Conservation (phyloP, 2,113 vertebrate species). For the Aramus guarauna region DNA sequence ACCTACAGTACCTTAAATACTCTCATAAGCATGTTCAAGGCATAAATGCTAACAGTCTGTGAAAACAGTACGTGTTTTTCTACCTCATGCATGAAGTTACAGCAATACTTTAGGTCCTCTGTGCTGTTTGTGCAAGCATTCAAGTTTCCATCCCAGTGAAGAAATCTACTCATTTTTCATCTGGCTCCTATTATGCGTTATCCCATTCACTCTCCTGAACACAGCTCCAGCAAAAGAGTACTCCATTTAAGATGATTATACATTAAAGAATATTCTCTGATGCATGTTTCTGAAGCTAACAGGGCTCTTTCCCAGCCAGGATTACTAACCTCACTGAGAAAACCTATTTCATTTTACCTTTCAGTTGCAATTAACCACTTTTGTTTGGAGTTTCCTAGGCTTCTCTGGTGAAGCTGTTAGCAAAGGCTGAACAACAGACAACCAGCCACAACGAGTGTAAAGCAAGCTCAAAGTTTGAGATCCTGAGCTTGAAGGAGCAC, state of each 20-base stretch:
- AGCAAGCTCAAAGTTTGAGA: background rate
- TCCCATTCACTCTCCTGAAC: background rate
- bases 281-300: background rate
- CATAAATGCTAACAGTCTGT: background rate
- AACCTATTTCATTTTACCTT: background rate
- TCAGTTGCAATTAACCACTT: background rate
- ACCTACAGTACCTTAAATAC: background rate
- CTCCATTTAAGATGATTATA: background rate
- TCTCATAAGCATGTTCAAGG: background rate
- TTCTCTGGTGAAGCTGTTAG: background rate
- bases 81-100: background rate
- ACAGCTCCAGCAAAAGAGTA: background rate
- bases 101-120: background rate
- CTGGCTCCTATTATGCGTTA: background rate
- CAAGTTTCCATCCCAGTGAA: background rate
- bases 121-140: background rate
- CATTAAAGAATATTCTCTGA: background rate
- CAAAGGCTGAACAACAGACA: constrained; percentile 1
- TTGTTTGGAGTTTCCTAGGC: background rate
- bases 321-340: constrained; percentile 44
- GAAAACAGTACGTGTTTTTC: background rate
- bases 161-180: background rate
- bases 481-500: background rate
- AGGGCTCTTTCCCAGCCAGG: background rate
- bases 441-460: rapidly evolving